These are phyloP conservation scores for Falco punctatus DNA, from an alignment of 2,113 vertebrate genomes.

Conservation along the genomic window DNA sequence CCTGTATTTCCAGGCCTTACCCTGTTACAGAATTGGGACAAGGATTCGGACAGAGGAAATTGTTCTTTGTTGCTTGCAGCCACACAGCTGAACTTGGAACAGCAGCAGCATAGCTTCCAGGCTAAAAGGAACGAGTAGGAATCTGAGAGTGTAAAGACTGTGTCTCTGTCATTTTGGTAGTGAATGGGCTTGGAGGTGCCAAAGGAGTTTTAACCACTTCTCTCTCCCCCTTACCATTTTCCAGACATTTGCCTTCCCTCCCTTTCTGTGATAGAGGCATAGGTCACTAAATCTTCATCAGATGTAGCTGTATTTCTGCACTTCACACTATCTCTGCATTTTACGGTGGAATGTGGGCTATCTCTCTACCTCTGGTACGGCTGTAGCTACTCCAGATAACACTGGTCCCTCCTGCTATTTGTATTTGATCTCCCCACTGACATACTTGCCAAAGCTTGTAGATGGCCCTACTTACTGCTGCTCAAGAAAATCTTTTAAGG, in stretches of 20 bases:
- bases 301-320: neutral
- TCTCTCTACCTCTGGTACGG: neutral
- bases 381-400: neutral
- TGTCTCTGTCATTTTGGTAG: neutral
- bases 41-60: neutral
- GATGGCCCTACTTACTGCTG: neutral
- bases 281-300: neutral
- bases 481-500: neutral
- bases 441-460: neutral
- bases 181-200: neutral
- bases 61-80: neutral
- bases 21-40: fast-evolving
- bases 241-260: neutral
- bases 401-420: neutral
- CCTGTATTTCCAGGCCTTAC: neutral
- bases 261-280: neutral
- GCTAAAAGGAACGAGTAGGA: neutral
- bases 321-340: neutral
- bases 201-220: neutral
- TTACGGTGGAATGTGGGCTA: neutral
- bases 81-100: neutral
- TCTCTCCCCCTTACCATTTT: neutral
- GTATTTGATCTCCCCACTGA: neutral
- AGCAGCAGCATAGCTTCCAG: neutral
- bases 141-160: neutral